Evolutionary conservation across 2,113 vertebrate genomes (phyloP), one percentile per base, ranked within the genome.

Genomic region (Ovibos moschatus): DNA sequence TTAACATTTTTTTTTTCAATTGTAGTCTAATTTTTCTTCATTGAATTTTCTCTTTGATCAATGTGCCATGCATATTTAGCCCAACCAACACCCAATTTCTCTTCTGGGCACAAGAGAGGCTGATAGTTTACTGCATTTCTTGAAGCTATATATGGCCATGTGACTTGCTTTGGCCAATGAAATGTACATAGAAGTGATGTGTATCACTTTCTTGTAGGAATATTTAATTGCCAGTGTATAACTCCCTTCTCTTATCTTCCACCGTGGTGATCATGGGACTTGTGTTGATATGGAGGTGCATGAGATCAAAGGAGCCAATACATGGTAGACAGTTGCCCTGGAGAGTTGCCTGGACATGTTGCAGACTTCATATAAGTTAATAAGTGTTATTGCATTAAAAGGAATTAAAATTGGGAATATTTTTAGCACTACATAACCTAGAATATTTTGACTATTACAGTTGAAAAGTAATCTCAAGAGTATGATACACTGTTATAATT

Each of bases 401-500:
- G 23, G 62, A 95, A 78, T 17, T 33, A 19, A 91, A 84, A 36
- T 16, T 93, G 91, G 71, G 53, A 76, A 76, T 50, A 78, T 67
- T 97, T 92, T 92, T 36, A 89, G 60, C 33, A 83, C 60, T 6
- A 25, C 1, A 21, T 67, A 92, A 89, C 50, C 55, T 92, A 51
- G 82, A 89, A 57, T 92, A 96, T 58, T 95, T 97, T 94, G 67
- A 96, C 78, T 83, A 95, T 92, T 71, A 89, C 0, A 0, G 85
- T 57, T 94, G 89, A 97, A 91, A 95, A 91, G 85, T 76, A 89
- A 94, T 94, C 96, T 81, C 89, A 27, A 91, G 91, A 10, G 64
- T 55, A 91, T 78, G 51, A 55, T 84, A 89, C 60, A 19, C 78
- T 91, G 95, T 94, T 93, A 67, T 83, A 91, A 96, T 86, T 94